Conservation (phyloP, 2,113 vertebrate species). For the Malurus alboscapulatus region DNA sequence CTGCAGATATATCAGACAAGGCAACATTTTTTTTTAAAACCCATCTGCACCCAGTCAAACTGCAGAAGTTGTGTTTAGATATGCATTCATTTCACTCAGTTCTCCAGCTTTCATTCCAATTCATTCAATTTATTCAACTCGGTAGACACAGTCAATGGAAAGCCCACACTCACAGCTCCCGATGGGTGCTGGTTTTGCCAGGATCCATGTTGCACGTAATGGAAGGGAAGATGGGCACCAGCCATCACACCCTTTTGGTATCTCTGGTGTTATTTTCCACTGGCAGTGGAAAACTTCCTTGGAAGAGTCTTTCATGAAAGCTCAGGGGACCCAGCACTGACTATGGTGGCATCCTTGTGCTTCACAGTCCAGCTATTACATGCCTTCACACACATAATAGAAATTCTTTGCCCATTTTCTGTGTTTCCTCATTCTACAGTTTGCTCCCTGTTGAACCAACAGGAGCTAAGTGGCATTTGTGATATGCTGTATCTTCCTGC, state of each 20-base stretch:
- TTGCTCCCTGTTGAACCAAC: not conserved
- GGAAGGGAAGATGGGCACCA: not conserved
- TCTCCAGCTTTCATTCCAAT: not conserved
- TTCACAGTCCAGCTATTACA: not conserved
- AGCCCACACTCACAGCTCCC: accelerated
- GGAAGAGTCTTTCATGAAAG: not conserved
- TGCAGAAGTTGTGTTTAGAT: not conserved
- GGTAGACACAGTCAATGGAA: not conserved
- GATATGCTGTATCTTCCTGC: not conserved
- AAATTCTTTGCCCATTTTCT: not conserved
- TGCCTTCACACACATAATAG: not conserved
- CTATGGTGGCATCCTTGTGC: not conserved
- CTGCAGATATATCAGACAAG: not conserved
- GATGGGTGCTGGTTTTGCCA: not conserved
- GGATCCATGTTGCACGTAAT: not conserved
- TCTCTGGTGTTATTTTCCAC: not conserved
- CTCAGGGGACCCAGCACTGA: not conserved
- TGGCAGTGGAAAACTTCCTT: not conserved
- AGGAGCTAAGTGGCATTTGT: not conserved
- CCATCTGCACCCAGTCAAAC: not conserved
- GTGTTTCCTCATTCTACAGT: not conserved
- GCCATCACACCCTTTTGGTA: not conserved
- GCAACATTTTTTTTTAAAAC: not conserved
- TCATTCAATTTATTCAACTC: not conserved
- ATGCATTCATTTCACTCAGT: not conserved